Evolutionary conservation across 1,140 invertebrate species (phyloP), one percentile per base, ranked within the genome.

Genomic region (Phocides pigmalion): DNA sequence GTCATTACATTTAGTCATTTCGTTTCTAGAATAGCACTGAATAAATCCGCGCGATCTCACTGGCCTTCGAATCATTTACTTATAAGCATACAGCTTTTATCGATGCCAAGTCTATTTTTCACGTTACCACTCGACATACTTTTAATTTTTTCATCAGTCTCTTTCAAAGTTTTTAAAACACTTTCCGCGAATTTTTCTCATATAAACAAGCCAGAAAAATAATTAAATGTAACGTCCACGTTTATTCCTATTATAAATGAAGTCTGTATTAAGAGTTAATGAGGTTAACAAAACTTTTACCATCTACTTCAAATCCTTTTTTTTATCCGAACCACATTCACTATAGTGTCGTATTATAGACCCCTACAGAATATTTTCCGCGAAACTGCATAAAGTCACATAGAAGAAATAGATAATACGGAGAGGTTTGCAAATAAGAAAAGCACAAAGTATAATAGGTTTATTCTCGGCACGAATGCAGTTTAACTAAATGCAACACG

Each of bases 41-140:
- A 73, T 70, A 64, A 59, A 68, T 70, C 28, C 68, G 68, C 64
- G 64, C 72, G 64, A 63, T 66, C 58, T 32, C 64, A 62, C 28
- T 62, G 76, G 58, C 74, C 76, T 74, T 79, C 70, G 56, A 56
- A 66, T 67, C 25, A 61, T 64, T 77, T 70, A 74, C 69, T 74
- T 74, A 76, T 74, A 74, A 63, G 73, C 68, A 72, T 70, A 66
- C 53, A 67, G 53, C 51, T 66, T 69, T 74, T 70, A 79, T 76
- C 66, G 68, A 70, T 72, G 76, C 70, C 70, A 75, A 75, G 67
- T 71, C 70, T 79, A 71, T 78, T 75, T 76, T 73, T 73, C 61
- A 20, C 35, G 35, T 41, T 41, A 41, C 51, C 25, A 50, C 47
- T 50, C 47, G 35, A 41, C 51, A 54, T 54, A 41, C 35, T 54